Evolutionary conservation across 1,140 invertebrate species (phyloP).

Genomic region (Asobara japonica): DNA sequence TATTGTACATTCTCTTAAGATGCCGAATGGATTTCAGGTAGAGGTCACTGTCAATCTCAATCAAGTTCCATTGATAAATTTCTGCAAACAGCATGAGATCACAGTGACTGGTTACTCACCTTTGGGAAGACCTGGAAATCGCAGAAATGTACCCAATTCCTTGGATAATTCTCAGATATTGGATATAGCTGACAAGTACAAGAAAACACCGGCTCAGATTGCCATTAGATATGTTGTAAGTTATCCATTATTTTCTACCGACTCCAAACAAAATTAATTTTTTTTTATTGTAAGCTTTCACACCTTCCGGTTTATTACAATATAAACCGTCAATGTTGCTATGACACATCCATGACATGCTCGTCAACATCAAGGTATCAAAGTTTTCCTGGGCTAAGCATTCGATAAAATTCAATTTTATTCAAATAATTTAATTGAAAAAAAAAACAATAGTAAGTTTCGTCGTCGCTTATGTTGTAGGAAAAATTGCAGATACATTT

Average conservation of each 20-base stretch:
- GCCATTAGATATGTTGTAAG: constrained; percentile 70
- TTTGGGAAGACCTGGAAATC: constrained; percentile 73
- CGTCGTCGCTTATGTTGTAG: neutral
- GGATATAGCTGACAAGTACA: constrained; percentile 73
- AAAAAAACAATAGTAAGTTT: neutral
- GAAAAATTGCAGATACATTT: neutral
- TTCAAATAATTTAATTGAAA: neutral
- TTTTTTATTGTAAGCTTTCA: too few species aligned
- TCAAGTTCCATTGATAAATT: constrained; percentile 79
- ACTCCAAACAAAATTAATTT: too few species aligned
- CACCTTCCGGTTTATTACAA: too few species aligned
- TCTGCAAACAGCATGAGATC: constrained; percentile 75
- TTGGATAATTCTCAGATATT: constrained; percentile 70
- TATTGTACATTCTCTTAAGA: neutral
- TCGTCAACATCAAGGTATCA: too few species aligned
- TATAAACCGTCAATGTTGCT: too few species aligned
- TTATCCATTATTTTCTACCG: too few species aligned
- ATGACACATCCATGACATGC: too few species aligned
- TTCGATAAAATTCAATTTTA: too few species aligned
- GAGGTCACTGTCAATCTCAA: constrained; percentile 68
- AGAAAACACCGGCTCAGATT: constrained; percentile 76
- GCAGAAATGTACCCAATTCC: constrained; percentile 65
- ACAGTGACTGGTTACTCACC: constrained; percentile 83
- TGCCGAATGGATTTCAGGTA: neutral
- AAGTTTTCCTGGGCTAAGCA: too few species aligned